These are phyloP conservation scores for Elachura formosa DNA, from an alignment of 2,113 vertebrate genomes.

Conservation along the genomic window DNA sequence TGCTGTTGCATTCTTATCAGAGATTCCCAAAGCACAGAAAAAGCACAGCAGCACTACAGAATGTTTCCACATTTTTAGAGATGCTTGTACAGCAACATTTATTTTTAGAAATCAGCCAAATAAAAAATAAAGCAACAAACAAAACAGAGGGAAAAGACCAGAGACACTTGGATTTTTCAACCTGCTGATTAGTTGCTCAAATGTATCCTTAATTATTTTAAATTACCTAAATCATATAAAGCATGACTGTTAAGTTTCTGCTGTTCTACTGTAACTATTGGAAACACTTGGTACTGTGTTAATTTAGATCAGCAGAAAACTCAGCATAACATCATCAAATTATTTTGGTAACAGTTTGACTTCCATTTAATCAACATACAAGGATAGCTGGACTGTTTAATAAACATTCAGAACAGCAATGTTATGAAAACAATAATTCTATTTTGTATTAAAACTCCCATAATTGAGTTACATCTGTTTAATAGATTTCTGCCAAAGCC, in stretches of 20 bases:
- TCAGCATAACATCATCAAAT: background rate
- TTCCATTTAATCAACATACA: background rate
- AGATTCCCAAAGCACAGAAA: background rate
- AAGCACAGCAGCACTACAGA: background rate
- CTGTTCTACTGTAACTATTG: background rate
- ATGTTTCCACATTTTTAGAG: background rate
- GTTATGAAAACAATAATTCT: background rate
- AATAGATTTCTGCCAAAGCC: slow-evolving; percentile 3
- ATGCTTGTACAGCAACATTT: background rate
- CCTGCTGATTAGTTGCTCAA: background rate
- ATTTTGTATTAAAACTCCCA: background rate
- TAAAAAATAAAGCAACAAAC: background rate
- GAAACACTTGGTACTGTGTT: background rate
- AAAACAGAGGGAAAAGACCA: background rate
- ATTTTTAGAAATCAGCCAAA: background rate
- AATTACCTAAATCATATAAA: background rate
- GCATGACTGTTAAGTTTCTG: background rate
- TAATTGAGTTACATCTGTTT: background rate
- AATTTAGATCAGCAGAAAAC: background rate
- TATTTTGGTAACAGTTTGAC: background rate
- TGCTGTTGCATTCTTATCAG: background rate
- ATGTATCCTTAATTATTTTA: background rate
- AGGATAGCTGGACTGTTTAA: background rate
- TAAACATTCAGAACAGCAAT: background rate
- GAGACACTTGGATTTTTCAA: background rate